Conservation (phyloP, 2,113 vertebrate genomes). For the Numenius arquata region DNA sequence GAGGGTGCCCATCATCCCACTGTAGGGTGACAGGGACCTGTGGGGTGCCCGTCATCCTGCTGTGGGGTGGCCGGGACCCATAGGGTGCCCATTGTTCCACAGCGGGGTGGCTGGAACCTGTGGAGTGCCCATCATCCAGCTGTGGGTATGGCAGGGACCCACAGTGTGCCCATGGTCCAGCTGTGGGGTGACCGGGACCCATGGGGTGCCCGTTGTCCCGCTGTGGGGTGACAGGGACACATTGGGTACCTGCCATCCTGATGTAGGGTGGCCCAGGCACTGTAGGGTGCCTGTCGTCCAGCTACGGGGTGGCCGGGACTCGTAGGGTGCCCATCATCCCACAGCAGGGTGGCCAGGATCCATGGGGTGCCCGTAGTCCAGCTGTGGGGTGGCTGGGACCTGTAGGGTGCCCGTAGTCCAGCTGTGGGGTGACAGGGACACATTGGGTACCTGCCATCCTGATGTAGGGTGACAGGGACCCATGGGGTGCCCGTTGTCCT, state of each 20-base stretch:
- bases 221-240: neutral
- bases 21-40: neutral
- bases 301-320: neutral
- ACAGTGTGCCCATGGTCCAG: rapidly evolving
- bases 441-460: rapidly evolving
- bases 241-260: rapidly evolving
- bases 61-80: neutral
- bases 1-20: rapidly evolving
- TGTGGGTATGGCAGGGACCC: too few species aligned
- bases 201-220: rapidly evolving
- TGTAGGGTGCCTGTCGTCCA: rapidly evolving
- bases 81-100: neutral
- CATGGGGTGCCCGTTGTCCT: rapidly evolving
- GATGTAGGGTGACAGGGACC: neutral
- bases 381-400: neutral
- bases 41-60: rapidly evolving
- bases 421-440: neutral
- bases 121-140: neutral
- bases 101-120: neutral
- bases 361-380: neutral
- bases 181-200: neutral
- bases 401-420: rapidly evolving
- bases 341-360: neutral
- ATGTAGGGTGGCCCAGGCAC: too few species aligned
- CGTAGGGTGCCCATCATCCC: neutral